phyloP scores from a whole-genome alignment of 2,113 vertebrate species.

The Esox niger region DNA sequence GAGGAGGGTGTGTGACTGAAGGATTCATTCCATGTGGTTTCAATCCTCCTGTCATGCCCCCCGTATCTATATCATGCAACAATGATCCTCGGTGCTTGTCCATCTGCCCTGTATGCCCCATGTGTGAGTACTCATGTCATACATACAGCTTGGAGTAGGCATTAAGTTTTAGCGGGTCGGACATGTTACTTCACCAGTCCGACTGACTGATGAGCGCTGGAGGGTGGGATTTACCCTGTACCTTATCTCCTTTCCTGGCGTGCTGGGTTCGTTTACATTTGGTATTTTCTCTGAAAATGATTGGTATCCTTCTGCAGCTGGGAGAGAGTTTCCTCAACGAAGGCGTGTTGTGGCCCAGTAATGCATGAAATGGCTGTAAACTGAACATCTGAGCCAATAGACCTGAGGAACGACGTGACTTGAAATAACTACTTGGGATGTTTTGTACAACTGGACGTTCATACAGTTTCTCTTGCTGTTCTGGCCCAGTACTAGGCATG shows the following conservation, averaged over 20 bases:
- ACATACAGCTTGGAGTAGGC: not conserved
- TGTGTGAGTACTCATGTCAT: not conserved
- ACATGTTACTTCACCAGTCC: not conserved
- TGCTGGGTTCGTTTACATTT: constrained; percentile 13
- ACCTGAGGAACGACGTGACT: too few relatives aligned
- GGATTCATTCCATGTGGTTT: not conserved
- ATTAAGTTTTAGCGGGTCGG: not conserved
- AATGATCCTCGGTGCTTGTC: too few relatives aligned
- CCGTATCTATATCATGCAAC: not conserved
- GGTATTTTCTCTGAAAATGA: constrained; percentile 15
- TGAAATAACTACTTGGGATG: too few relatives aligned
- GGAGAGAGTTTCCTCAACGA: not conserved
- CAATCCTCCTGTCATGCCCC: too few relatives aligned
- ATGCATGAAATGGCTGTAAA: too few relatives aligned
- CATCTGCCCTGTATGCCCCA: too few relatives aligned
- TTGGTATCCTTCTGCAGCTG: not conserved
- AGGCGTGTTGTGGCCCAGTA: not conserved
- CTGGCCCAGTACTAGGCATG: too few relatives aligned
- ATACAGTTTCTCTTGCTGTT: too few relatives aligned
- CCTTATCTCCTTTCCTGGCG: constrained; percentile 30
- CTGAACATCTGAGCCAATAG: too few relatives aligned
- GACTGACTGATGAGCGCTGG: constrained; percentile 1
- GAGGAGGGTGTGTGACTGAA: not conserved
- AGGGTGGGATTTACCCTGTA: constrained; percentile 10
- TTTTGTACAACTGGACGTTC: too few relatives aligned